Evolutionary conservation across 2,113 vertebrate genomes (phyloP).

Genomic region (Sander vitreus): DNA sequence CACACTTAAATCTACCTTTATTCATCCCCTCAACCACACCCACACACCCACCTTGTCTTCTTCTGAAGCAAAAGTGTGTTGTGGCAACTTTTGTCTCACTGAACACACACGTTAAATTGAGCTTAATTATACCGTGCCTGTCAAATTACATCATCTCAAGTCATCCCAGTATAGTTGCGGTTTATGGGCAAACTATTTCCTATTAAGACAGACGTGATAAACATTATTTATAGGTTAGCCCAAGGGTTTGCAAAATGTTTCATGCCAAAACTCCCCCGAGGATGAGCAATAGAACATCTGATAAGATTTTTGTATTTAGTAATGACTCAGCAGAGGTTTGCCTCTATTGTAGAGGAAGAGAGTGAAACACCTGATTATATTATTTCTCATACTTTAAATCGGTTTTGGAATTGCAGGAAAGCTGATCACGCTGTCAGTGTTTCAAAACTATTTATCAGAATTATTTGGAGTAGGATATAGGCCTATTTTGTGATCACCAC

Average conservation of each 20-base stretch:
- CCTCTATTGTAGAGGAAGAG: not conserved
- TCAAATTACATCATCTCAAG: conserved; percentile 34
- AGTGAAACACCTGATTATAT: conserved; percentile 1
- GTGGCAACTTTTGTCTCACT: conserved; percentile 29
- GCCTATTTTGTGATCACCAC: not conserved
- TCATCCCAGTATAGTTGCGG: conserved; percentile 38
- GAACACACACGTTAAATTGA: conserved; percentile 25
- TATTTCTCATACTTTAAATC: not conserved
- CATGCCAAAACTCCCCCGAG: conserved; percentile 20
- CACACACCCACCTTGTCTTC: conserved; percentile 34
- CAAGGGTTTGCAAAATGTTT: conserved; percentile 43
- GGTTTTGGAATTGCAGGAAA: not conserved
- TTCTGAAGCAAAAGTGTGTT: conserved; percentile 47
- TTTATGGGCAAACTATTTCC: conserved; percentile 45
- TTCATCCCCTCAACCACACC: conserved; percentile 21
- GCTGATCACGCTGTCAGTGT: not conserved
- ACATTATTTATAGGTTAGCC: conserved; percentile 52
- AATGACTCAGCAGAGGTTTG: conserved; percentile 30
- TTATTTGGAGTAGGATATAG: not conserved
- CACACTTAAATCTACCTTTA: conserved; percentile 32
- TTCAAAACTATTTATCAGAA: not conserved
- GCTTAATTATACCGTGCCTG: conserved; percentile 27
- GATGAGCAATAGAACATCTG: conserved; percentile 20
- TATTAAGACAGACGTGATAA: conserved; percentile 38
- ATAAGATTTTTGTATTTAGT: conserved; percentile 35